Evolutionary conservation across 1,140 invertebrate genomes (phyloP), one percentile per base, ranked within the genome.

Genomic region (Spodoptera litura): DNA sequence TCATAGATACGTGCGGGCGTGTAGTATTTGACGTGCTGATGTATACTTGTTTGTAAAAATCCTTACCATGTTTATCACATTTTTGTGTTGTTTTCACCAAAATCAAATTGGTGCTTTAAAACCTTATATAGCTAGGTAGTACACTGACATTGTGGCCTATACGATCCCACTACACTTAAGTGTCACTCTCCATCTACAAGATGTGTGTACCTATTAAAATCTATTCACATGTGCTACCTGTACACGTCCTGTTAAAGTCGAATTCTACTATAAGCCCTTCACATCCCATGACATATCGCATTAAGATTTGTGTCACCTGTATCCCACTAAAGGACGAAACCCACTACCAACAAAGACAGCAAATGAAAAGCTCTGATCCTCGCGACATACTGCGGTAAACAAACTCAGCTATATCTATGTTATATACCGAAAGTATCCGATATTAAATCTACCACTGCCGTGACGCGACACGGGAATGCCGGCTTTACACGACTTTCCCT

Each of bases 401-500:
- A 66, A 15, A 12, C 62, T 25, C 13, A n/a, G 3, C 5, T 66
- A 20, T 66, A 64, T 49, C 61, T 64, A 49, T 66, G 35, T 64
- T 44, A 64, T 64, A 66, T 12, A 49, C 49, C 62, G 62, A 66
- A 49, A 51, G 38, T 49, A 66, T 49, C 62, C 20, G 38, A 49
- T 66, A 66, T 66, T 66, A 66, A 25, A 66, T 66, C 15, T 20
- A 12, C 62, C 62, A 66, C 38, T 66, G 62, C 44, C 62, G 62
- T 66, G 62, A 66, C 62, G 20, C 38, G 38, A 66, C 35, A 15
- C 10, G 4, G 49, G 62, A 9, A 49, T 66, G 15, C 8, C 38
- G 62, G 62, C 62, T 66, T 64, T 66, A 66, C 62, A n/a, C 49
- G 62, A 66, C 62, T 66, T 49, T 49, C 35, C 15, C 15, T 66